These are phyloP conservation scores for Drosophila gunungcola DNA, from an alignment of 1,140 invertebrate genomes.

Conservation along the genomic window DNA sequence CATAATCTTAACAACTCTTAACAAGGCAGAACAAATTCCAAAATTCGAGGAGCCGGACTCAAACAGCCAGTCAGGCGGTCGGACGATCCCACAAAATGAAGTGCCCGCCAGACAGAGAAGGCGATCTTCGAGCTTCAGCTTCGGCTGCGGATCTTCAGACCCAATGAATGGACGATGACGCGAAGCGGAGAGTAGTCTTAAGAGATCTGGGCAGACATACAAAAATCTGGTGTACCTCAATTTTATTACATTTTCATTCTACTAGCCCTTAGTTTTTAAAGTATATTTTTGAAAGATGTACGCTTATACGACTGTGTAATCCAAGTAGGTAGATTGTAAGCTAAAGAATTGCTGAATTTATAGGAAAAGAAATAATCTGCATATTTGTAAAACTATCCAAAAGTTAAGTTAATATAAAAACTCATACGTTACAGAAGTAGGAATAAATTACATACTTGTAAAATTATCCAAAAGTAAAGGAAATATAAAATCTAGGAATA, in stretches of 20 bases:
- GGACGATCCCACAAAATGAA: constrained; percentile 78
- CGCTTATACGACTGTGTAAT: too few species aligned
- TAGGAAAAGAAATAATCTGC: too few species aligned
- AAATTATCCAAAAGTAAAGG: too few species aligned
- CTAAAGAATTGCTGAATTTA: too few species aligned
- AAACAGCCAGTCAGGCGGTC: constrained; percentile 67
- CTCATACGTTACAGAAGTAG: too few species aligned
- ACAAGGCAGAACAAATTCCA: constrained; percentile 84
- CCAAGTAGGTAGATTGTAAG: too few species aligned
- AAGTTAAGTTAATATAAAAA: too few species aligned
- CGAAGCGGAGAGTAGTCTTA: neutral
- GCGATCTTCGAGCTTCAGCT: constrained; percentile 4
- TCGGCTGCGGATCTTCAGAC: constrained; percentile 5
- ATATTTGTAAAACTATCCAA: too few species aligned
- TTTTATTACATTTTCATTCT: too few species aligned
- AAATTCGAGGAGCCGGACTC: constrained; percentile 71
- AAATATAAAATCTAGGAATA: too few species aligned
- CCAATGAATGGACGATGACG: constrained; percentile 26
- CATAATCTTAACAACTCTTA: constrained; percentile 85
- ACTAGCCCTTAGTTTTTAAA: neutral
- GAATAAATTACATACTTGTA: too few species aligned
- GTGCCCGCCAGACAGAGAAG: constrained; percentile 60
- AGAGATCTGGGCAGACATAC: constrained; percentile 9
- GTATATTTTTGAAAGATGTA: too few species aligned
- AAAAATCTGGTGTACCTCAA: neutral